Conservation (phyloP, 1,140 invertebrate species). For the Anadara kagoshimensis region DNA sequence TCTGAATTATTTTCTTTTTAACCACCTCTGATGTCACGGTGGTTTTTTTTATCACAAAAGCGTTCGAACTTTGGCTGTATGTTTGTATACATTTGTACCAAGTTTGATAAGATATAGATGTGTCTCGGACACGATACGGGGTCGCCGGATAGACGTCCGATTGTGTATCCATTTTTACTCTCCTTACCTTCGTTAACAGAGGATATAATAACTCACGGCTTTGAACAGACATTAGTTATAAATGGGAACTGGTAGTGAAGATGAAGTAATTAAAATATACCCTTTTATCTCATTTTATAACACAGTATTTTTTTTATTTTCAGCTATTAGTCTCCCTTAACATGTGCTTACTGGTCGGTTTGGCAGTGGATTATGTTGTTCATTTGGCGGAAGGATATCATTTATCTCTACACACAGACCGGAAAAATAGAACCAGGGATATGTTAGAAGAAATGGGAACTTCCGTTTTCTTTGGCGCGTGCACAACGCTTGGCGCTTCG, state of each 20-base stretch:
- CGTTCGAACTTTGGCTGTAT: too few species aligned
- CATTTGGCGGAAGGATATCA: conserved; percentile 63
- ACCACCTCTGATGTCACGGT: too few species aligned
- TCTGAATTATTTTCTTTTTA: too few species aligned
- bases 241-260: neutral
- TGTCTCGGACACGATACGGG: too few species aligned
- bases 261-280: too few species aligned
- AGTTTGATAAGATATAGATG: too few species aligned
- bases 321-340: conserved; percentile 63
- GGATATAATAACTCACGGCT: neutral
- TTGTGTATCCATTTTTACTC: too few species aligned
- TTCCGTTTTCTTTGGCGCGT: conserved; percentile 54
- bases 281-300: too few species aligned
- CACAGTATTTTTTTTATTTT: conserved; percentile 37
- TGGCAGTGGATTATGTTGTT: conserved; percentile 63
- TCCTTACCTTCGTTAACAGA: neutral
- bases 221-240: neutral
- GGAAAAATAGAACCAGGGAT: conserved; percentile 45
- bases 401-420: conserved; percentile 46
- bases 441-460: conserved; percentile 56
- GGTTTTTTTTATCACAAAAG: too few species aligned
- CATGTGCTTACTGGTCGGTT: conserved; percentile 59
- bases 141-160: too few species aligned
- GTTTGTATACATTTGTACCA: too few species aligned
- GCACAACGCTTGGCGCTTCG: conserved; percentile 50